Evolutionary conservation across 2,888 invertebrate species (phyloP).

Genomic region (Dysmachus trigonus): DNA sequence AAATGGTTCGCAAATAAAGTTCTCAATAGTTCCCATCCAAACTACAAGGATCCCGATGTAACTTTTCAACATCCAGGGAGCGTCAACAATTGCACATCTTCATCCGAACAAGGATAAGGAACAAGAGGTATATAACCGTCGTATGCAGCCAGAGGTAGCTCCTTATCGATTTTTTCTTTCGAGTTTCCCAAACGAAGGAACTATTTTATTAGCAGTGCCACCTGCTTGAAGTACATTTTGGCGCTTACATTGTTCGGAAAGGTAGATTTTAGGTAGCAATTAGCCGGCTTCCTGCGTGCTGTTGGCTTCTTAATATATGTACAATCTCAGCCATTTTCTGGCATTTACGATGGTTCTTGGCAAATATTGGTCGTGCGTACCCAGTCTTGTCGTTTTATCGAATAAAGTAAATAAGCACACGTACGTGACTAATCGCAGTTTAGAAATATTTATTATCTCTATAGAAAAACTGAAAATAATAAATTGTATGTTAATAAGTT

Average conservation of each 20-base stretch:
- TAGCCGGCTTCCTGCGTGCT: neutral
- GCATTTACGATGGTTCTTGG: neutral
- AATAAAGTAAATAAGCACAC: neutral
- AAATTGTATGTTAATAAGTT: neutral
- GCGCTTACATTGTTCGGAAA: neutral
- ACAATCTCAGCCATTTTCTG: neutral
- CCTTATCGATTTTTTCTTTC: neutral
- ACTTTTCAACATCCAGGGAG: neutral
- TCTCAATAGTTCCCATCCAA: neutral
- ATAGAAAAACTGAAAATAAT: neutral
- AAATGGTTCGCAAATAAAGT: neutral
- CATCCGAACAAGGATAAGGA: neutral
- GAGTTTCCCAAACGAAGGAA: neutral
- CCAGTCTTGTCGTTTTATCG: neutral
- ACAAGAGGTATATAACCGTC: neutral
- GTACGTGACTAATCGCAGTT: neutral
- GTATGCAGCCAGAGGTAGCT: neutral
- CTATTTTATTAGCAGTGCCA: neutral
- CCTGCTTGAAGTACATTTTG: neutral
- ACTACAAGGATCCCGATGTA: neutral
- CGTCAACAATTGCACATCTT: neutral
- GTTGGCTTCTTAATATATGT: neutral
- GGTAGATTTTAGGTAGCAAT: neutral
- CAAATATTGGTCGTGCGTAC: neutral
- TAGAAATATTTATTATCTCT: neutral